Conservation (phyloP, 2,797 vertebrate species). For the Luscinia luscinia region DNA sequence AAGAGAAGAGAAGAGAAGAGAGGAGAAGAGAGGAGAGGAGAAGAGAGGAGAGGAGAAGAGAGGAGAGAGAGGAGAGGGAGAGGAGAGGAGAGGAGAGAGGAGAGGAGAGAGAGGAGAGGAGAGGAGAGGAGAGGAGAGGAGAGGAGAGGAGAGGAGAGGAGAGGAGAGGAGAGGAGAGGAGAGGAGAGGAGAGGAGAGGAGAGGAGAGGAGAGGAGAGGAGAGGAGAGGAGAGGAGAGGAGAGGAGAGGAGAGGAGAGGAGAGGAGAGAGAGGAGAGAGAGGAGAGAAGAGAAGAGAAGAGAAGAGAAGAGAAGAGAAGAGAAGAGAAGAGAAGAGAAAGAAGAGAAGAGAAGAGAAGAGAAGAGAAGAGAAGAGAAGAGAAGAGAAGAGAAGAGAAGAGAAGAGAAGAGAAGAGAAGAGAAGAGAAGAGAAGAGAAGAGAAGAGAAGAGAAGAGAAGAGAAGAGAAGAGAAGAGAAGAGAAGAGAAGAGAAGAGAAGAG, state of each 20-base stretch:
- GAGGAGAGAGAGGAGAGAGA: no score
- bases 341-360: accelerated
- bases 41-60: accelerated
- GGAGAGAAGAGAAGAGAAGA: background rate
- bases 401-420: background rate
- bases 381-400: no score
- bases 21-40: no score
- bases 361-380: no score
- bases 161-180: accelerated
- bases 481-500: no score
- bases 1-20: no score
- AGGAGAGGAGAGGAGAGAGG: accelerated
- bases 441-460: accelerated
- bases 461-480: accelerated
- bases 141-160: no score
- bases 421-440: accelerated
- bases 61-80: accelerated
- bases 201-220: accelerated
- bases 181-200: accelerated
- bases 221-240: no score
- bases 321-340: accelerated
- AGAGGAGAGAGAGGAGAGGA: accelerated
- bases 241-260: accelerated
- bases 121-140: no score
- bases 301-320: accelerated